Base-by-base conservation (phyloP, 35 echinoderm and acorn worm species). In the Strongylocentrotus purpuratus region DNA sequence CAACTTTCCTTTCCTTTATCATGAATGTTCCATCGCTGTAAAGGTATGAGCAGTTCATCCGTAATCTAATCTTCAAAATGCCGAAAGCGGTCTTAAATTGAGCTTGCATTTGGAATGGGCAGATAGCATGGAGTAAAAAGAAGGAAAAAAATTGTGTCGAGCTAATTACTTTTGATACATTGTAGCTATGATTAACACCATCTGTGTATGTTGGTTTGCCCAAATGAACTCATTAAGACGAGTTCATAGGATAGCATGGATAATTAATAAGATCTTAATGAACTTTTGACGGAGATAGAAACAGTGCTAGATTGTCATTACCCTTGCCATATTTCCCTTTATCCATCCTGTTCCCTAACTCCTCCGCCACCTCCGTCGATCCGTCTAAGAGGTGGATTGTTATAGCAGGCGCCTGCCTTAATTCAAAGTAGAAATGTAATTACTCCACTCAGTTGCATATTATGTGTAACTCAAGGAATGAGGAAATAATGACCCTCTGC, bases 221-320 rank as follows among this genome's bases (percentile, higher is more conserved):
- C 65, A 78, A 78, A 22, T 78, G 65, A 78, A 78, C 65, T 89
- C 87, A 46, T 89, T 89, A 45, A 22, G 31, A 4, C 7, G 45
- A 89, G 87, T 89, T 89, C 87, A 89, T 7, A 7, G 32, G 9
- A 89, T 33, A 22, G 87, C 87, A 89, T 89, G 87, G 87, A 89
- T 89, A 89, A 89, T 89, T 89, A 89, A 89, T 89, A 33, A 15
- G 45, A 89, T 89, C 87, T 89, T 89, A 89, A 89, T 89, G 87
- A 89, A 89, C 33, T 89, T 89, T 89, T 33, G 87, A 89, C 20
- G 32, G 32, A 45, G 87, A 89, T 45, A 89, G 12, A 89, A 46
- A 31, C 31, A 89, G 33, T 33, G 87, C 32, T 89, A 89, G 87
- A 89, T 89, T 45, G 87, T 78, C 25, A n/a, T 78, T 78, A 78